These are phyloP conservation scores for Notospermus geniculatus DNA, from an alignment of 1,140 invertebrate species.

Conservation along the genomic window DNA sequence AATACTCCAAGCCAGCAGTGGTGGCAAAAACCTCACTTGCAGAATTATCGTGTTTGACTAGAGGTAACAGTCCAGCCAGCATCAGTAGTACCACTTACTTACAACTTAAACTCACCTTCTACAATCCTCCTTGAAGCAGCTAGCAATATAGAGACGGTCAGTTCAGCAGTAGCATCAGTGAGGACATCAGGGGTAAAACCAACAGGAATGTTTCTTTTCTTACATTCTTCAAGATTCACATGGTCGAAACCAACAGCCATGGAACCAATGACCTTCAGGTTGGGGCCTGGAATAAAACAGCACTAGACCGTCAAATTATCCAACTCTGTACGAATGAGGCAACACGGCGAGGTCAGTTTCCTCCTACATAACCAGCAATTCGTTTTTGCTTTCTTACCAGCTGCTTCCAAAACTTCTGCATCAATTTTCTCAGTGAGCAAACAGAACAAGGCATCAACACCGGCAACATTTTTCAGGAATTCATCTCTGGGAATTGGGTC, in stretches of 20 bases:
- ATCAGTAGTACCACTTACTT: too few species aligned
- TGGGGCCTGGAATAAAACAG: conserved; percentile 61
- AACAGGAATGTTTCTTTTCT: conserved; percentile 52
- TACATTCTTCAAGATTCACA: conserved; percentile 58
- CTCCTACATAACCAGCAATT: too few species aligned
- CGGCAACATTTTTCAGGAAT: conserved; percentile 68
- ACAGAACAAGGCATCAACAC: conserved; percentile 77
- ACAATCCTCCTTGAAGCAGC: conserved; percentile 77
- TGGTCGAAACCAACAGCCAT: conserved; percentile 82
- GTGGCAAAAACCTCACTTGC: too few species aligned
- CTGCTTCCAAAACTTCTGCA: conserved; percentile 68
- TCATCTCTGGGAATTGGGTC: conserved; percentile 67
- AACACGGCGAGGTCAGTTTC: too few species aligned
- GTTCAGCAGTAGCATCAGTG: conserved; percentile 87
- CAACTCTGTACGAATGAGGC: too few species aligned
- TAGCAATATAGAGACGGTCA: conserved; percentile 77
- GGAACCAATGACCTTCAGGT: conserved; percentile 81
- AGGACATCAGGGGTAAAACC: conserved; percentile 91
- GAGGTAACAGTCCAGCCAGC: too few species aligned
- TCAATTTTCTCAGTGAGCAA: conserved; percentile 83
- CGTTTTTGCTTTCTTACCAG: too few species aligned
- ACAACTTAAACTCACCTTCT: conserved; percentile 64
- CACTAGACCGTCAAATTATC: too few species aligned
- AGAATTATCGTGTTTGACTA: too few species aligned
- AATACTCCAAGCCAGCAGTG: too few species aligned